Evolutionary conservation across 1,140 invertebrate genomes (phyloP), one percentile per base, ranked within the genome.

Genomic region (Chlorops oryzae): DNA sequence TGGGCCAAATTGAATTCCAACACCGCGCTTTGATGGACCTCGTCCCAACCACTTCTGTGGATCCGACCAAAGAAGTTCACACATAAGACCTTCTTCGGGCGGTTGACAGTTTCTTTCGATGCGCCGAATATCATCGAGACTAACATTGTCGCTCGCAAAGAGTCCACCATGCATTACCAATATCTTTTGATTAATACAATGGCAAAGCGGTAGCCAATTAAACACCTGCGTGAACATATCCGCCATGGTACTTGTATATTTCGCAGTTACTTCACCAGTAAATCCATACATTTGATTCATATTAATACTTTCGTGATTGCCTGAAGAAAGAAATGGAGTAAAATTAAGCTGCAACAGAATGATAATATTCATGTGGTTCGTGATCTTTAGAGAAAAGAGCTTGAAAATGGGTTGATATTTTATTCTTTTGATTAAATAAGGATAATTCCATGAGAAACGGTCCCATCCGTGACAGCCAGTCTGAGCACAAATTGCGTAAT

Each of bases 241-340:
- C 1, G 90, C 87, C 95, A 99, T 98, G 72, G 93, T 86, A 15
- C 82, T 74, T 3, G 86, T 89, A 73, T 92, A 99, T 75, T 99
- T 99, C 5, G 88, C 82, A 63, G 92, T 93, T 0, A 98, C 95
- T 80, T 99, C 96, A 3, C 95, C 95, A 61, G 95, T 89, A 78
- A 99, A 98, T 17, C 96, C 96, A 74, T 98, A 99, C 87, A 98
- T 96, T 75, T 97, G 92, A 76, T 99, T 99, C 96, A 99, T 99
- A 13, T 88, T 95, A 18, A 87, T 81, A 62, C 91, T 96, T 71
- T 99, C 96, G 73, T 99, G 96, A 74, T 99, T 99, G 25, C 95
- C 92, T 94, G 68, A 12, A 75, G 75, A 6, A 42, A 27, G n/a
- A 24, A 48, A 25, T 10, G 12, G 21, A 3, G n/a, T n/a, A n/a